Base-by-base conservation (phyloP, 2,797 vertebrate genomes). In the Holocentrus rufus region DNA sequence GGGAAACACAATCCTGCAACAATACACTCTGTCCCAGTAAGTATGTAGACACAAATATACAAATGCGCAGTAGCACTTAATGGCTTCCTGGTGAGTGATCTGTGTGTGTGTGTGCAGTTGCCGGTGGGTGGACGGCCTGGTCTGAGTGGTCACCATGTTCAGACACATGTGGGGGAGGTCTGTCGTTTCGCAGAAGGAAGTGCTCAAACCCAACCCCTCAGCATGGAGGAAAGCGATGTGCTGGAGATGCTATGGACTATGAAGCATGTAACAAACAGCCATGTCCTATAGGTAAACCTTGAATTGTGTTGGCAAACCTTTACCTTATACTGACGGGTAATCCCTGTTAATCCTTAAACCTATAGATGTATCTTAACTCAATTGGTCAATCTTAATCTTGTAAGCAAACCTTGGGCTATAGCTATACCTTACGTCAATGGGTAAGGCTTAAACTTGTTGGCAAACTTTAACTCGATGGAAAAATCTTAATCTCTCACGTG, bases 71-170 rank as follows among this genome's bases (percentile, higher is more conserved):
- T 13, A 5, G 47, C 3, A 7, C 3, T 61, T 17, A 22, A 20
- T 49, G 9, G 18, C 34, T 39, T 7, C 57, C 31, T 47, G 39
- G 27, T 80, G n/a, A 77, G 64, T 58, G 58, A 5, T 84, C 68
- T 46, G 57, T 63, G 20, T 44, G 58, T 64, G 65, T 68, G 67
- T 62, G 65, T 61, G 67, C 42, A 99, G 98, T 98, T 49, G 93
- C 96, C 0, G 98, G 97, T 68, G 95, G 94, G 65, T 99, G 97
- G 97, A 94, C 95, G 8, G 88, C 94, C 65, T 99, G 97, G 98
- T 96, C 93, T 15, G 95, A 95, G 0, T 99, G 97, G 98, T 96
- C 96, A 0, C 61, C 85, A 52, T 99, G 97, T 87, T 95, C 96
- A 0, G 92, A 93, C 66, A 94, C 96, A 3, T 99, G 98, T 66